Base-by-base conservation (phyloP, 2,888 invertebrate species). In the Dicroscelio sp. region DNA sequence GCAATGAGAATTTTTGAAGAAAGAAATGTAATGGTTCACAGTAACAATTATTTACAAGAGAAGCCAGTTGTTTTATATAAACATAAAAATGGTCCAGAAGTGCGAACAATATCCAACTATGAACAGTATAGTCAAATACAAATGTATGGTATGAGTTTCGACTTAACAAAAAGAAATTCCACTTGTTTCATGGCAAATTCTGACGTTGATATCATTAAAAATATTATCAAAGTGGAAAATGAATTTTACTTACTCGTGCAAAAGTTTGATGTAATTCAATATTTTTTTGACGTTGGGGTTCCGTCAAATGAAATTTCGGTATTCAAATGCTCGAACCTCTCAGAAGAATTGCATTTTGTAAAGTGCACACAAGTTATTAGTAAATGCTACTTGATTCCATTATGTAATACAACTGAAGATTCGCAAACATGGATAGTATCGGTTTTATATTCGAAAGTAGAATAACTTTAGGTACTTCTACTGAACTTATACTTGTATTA, bases 301-400 rank as follows among this genome's bases (percentile, higher is more conserved):
- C 4, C 67, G 35, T 80, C 80, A 48, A 48, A 67, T 17, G 14
- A 6, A 17, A 20, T 80, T 48, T 35, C 25, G 4, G 5, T 80
- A 12, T 80, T 52, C 48, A 67, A 80, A 80, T 80, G 80, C 30
- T 33, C 33, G 12, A 25, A 55, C 35, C 8, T 67, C 8, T 52
- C 75, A 31, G 2, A 65, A 10, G 20, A 12, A 8, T 31, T 65
- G n/a, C 6, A 25, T 65, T 17, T 65, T 33, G 20, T 65, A 30
- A 33, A 65, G 12, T 23, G 6, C 10, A 65, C 14, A 23, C 2
- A 6, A 17, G 17, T 65, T 33, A 20, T 20, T 5, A 33, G 31
- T 33, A 73, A 73, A 55, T 73, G 73, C n/a, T 73, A 73, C 33
- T n/a, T 55, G n/a, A 73, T 73, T 52, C 55, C 55, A 25, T n/a